Conservation (phyloP, 2,113 vertebrate species). For the Alligator sinensis region DNA sequence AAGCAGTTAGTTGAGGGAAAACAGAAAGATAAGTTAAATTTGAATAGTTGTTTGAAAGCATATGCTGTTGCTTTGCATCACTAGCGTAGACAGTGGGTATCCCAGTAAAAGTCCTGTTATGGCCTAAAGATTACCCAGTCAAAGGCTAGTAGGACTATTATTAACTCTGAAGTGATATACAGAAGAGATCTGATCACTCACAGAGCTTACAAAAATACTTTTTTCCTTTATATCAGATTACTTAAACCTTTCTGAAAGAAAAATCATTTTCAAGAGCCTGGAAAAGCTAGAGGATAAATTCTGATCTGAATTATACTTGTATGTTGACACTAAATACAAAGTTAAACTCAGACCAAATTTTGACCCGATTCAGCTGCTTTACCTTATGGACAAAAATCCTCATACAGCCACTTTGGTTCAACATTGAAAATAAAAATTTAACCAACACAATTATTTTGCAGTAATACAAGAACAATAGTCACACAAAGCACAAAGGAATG, state of each 20-base stretch:
- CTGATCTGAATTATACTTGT: neutral
- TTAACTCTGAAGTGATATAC: conserved; percentile 4
- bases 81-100: neutral
- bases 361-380: conserved; percentile 24
- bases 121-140: conserved; percentile 34
- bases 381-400: neutral
- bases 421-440: conserved; percentile 30
- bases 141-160: conserved; percentile 56
- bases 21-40: neutral
- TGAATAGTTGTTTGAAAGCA: conserved; percentile 36
- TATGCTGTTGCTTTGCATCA: neutral
- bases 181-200: conserved; percentile 36
- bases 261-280: neutral
- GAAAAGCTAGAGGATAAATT: neutral
- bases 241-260: conserved; percentile 51
- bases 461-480: conserved; percentile 8
- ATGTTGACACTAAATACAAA: neutral
- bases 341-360: neutral
- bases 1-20: neutral
- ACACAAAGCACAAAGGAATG: conserved; percentile 17
- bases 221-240: conserved; percentile 42
- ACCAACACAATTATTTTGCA: conserved; percentile 25
- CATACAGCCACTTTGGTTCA: neutral
- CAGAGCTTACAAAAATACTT: conserved; percentile 38
- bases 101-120: conserved; percentile 35